Conservation (phyloP, 1,140 invertebrate genomes). For the Orius insidiosus region DNA sequence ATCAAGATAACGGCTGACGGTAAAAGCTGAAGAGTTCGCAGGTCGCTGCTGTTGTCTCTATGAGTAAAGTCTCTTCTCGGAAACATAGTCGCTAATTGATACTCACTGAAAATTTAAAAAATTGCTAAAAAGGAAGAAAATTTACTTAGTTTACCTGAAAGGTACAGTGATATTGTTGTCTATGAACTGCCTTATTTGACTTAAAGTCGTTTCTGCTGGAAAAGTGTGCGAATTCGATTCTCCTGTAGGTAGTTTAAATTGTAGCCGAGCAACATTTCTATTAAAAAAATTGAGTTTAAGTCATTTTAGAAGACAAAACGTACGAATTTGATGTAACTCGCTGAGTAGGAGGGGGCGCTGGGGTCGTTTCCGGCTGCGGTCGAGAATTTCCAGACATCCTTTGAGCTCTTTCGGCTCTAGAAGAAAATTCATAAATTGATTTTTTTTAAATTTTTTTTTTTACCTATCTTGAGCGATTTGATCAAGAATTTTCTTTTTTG, state of each 20-base stretch:
- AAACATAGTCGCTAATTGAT: conserved; percentile 58
- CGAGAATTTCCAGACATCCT: neutral
- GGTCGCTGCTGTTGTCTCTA: conserved; percentile 38
- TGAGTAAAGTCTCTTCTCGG: conserved; percentile 55
- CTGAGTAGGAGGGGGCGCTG: neutral
- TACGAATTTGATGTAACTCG: neutral
- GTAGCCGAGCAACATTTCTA: conserved; percentile 39
- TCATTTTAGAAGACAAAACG: neutral
- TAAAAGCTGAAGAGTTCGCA: conserved; percentile 51
- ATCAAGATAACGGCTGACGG: conserved; percentile 67
- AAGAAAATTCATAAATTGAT: too few relatives aligned
- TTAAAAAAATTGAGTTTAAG: neutral
- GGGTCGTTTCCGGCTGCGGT: neutral
- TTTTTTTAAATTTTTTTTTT: neutral
- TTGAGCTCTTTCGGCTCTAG: neutral
- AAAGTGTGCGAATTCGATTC: conserved; percentile 44
- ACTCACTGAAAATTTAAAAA: conserved; percentile 36
- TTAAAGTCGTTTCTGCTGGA: conserved; percentile 34
- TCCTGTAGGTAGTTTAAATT: conserved; percentile 69
- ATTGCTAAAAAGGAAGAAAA: too few relatives aligned
- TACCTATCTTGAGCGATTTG: conserved; percentile 55
- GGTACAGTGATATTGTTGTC: conserved; percentile 29
- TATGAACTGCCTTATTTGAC: conserved; percentile 39
- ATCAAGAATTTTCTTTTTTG: conserved; percentile 45
- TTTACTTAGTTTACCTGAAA: conserved; percentile 26